Conservation (phyloP, 2,888 invertebrate genomes). For the Scaeva pyrastri region DNA sequence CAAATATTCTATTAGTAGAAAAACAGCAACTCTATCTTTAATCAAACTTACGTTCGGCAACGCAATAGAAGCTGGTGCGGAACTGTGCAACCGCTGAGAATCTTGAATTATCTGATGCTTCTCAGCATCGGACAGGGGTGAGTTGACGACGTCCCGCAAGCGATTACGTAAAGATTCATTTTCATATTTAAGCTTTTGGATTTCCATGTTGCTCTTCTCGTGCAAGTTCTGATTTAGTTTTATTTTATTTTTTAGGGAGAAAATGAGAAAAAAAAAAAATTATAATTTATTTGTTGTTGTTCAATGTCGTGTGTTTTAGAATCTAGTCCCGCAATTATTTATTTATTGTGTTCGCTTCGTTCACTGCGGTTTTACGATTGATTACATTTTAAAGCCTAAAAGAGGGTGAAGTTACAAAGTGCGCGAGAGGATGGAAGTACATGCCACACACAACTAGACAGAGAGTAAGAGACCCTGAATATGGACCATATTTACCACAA, state of each 20-base stretch:
- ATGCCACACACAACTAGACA: conserved; percentile 20
- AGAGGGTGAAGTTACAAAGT: conserved; percentile 37
- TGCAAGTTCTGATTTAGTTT: conserved; percentile 80
- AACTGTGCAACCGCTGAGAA: conserved; percentile 89
- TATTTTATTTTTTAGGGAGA: conserved; percentile 7
- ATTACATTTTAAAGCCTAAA: conserved; percentile 76
- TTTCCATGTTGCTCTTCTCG: conserved; percentile 83
- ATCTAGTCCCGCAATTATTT: conserved; percentile 60
- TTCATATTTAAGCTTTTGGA: conserved; percentile 89
- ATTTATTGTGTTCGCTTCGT: conserved; percentile 71
- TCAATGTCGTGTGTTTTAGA: conserved; percentile 26
- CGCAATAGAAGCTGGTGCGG: conserved; percentile 92
- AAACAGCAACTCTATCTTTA: neutral
- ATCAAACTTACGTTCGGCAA: conserved; percentile 82
- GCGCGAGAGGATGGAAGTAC: conserved; percentile 23
- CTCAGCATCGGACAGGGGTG: conserved; percentile 92
- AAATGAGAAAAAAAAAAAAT: conserved; percentile 21
- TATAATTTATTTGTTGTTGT: conserved; percentile 39
- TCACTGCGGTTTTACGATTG: conserved; percentile 78
- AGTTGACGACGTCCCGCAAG: conserved; percentile 91
- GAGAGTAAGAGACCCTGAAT: conserved; percentile 60
- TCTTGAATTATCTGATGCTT: conserved; percentile 92
- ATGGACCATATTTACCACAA: conserved; percentile 61
- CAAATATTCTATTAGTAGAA: neutral
- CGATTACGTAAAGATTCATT: conserved; percentile 90